A percentile compares a stretch with the other conserved stretches of the same genome.
Evolutionary conservation across 2,888 invertebrate genomes (phyloP).

Genomic region (Koerneria pararmatus): DNA sequence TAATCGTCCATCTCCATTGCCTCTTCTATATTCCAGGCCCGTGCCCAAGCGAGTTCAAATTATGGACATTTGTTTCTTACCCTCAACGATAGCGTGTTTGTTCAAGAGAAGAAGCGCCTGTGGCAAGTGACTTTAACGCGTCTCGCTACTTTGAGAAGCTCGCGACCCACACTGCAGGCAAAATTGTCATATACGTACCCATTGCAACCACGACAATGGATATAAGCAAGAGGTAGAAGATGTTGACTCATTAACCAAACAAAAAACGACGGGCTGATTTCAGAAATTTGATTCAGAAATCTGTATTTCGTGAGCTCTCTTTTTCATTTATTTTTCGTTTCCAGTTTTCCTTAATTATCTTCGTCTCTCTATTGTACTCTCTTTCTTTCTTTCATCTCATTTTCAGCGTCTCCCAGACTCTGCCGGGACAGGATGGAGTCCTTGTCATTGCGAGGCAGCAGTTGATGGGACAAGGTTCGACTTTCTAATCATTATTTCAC

Average conservation of each 20-base stretch:
- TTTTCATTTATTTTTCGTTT: no score
- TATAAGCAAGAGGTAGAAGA: constrained; percentile 43
- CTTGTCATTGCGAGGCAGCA: constrained; percentile 54
- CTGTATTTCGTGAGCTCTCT: no score
- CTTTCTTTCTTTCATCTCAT: no score
- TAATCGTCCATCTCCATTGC: no score
- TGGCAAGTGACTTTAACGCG: constrained; percentile 35
- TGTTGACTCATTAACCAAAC: no score
- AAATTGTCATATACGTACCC: constrained; percentile 48
- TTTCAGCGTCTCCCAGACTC: constrained; percentile 36
- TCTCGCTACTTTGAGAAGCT: constrained; percentile 43
- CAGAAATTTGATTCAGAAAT: background rate
- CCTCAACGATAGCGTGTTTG: background rate
- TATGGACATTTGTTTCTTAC: no score
- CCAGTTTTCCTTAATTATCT: no score
- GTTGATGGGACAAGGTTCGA: constrained; percentile 41
- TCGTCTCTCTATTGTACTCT: no score
- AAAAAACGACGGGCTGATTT: no score
- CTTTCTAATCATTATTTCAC: constrained; percentile 1
- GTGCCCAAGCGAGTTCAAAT: no score
- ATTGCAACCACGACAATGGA: constrained; percentile 56
- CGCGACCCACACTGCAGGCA: constrained; percentile 40
- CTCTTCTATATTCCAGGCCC: no score
- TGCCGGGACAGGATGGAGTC: constrained; percentile 45
- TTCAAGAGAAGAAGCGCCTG: constrained; percentile 11